phyloP scores from a whole-genome alignment of 2,797 vertebrate species.

The Microcaecilia unicolor region DNA sequence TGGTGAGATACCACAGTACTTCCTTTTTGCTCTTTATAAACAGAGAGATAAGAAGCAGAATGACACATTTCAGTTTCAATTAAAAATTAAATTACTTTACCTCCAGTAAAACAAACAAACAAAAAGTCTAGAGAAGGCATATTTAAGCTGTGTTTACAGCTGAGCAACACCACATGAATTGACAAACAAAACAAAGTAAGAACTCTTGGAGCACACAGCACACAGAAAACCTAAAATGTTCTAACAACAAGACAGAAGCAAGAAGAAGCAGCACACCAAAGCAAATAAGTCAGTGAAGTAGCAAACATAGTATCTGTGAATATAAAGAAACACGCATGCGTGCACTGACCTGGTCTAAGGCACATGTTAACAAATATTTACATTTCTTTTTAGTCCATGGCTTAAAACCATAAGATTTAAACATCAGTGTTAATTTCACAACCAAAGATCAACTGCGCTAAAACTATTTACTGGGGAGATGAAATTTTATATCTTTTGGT shows the following conservation, averaged over 20 bases:
- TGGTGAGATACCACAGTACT: no score
- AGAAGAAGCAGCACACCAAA: slow-evolving; percentile 32
- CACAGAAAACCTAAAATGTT: slow-evolving; percentile 26
- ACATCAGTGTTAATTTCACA: no score
- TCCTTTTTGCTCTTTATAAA: no score
- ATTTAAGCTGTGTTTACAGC: slow-evolving; percentile 42
- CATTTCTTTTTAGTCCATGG: no score
- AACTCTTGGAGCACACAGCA: slow-evolving; percentile 15
- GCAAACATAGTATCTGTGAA: slow-evolving; percentile 40
- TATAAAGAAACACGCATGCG: no score
- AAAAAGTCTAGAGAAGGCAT: slow-evolving; percentile 38
- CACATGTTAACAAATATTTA: no score
- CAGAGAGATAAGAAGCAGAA: rapidly evolving
- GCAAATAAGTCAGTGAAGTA: slow-evolving; percentile 34
- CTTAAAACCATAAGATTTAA: no score
- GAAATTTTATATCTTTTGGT: no score
- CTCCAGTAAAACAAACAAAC: background rate
- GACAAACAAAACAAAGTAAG: slow-evolving; percentile 19
- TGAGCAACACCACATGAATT: slow-evolving; percentile 17
- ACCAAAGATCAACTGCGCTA: no score
- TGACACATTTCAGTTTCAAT: background rate
- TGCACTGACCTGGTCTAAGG: no score
- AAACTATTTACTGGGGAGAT: no score
- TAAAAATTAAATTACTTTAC: background rate
- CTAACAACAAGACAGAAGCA: slow-evolving; percentile 32